A percentile compares a stretch with the other conserved stretches of the same genome.
phyloP scores from a whole-genome alignment of 1,140 invertebrate genomes.

The Drosophila oshimai region DNA sequence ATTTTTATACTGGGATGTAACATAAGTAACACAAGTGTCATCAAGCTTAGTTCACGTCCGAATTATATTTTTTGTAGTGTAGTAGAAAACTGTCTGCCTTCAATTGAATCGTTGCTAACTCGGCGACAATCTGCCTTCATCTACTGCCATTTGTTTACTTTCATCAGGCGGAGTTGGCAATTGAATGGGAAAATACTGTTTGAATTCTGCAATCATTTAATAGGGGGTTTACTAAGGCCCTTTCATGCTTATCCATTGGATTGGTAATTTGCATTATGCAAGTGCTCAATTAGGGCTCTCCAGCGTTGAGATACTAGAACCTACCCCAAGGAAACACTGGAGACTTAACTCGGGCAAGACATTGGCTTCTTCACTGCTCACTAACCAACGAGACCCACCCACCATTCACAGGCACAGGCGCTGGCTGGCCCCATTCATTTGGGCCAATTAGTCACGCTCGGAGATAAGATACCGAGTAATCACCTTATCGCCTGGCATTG shows the following conservation, averaged over 20 bases:
- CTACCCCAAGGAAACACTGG: conserved; percentile 55
- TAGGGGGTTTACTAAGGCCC: background rate
- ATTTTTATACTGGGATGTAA: too few species aligned
- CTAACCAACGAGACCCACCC: background rate
- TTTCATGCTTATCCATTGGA: background rate
- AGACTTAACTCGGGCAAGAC: conserved; percentile 19
- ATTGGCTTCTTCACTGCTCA: conserved; percentile 9
- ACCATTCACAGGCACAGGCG: conserved; percentile 11
- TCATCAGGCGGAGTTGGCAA: conserved; percentile 6
- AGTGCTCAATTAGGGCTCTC: background rate
- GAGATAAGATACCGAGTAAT: conserved; percentile 72
- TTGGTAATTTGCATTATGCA: conserved; percentile 31
- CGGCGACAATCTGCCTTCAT: conserved; percentile 64
- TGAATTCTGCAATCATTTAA: conserved; percentile 18
- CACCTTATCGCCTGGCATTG: conserved; percentile 67
- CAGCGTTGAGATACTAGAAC: conserved; percentile 32
- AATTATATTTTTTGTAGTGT: background rate
- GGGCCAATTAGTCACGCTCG: conserved; percentile 71
- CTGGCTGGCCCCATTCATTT: conserved; percentile 43
- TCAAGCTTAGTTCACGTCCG: background rate
- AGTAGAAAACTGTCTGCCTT: conserved; percentile 5
- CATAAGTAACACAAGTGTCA: background rate
- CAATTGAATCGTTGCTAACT: conserved; percentile 65
- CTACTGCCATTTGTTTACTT: conserved; percentile 43
- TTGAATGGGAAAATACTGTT: conserved; percentile 21